Evolutionary conservation across 1,140 invertebrate genomes (phyloP), one percentile per base, ranked within the genome.

Genomic region (Campodea augens): DNA sequence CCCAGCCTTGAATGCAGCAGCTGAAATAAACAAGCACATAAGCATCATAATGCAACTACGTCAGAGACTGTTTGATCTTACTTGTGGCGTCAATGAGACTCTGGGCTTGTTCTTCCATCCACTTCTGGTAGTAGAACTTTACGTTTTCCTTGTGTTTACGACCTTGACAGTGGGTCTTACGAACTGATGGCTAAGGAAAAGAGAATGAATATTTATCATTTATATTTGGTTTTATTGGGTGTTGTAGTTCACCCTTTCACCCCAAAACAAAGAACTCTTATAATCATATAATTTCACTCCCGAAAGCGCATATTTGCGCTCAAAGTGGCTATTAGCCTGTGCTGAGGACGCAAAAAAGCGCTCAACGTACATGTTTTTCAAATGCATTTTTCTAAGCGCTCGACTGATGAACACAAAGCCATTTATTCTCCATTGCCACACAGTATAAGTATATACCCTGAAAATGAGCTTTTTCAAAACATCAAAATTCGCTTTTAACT

Each of bases 111-210:
- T 98, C 91, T 63, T 98, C 96, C 85, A 99, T 92, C 96, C 95
- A 99, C 69, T 97, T 98, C 58, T 98, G 93, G 65, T 99, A 99
- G 58, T 92, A 99, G 63, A 96, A 90, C 61, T 96, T 90, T 0
- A 99, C 96, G 66, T 98, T 98, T 58, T 99, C 96, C 65, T 98
- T 98, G 65, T 99, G 96, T 64, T 99, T 99, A 50, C 95, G 70
- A 4, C 96, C 96, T 49, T 90, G 92, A 61, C 95, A 98, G 59
- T 99, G 96, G 2, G 96, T 99, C 69, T 98, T 99, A 44, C 96
- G 66, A 0, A 99, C 96, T 51, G 93, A 98, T 0, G 95, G 96
- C 55, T 74, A 55, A 23, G 63, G 54, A 53, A 51, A 45, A 24
- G 47, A 46, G 42, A 42, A 56, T 20, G 48, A 46, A 44, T 32